Evolutionary conservation across 2,888 invertebrate species (phyloP), one percentile per base, ranked within the genome.

Genomic region (Cosmia trapezina): DNA sequence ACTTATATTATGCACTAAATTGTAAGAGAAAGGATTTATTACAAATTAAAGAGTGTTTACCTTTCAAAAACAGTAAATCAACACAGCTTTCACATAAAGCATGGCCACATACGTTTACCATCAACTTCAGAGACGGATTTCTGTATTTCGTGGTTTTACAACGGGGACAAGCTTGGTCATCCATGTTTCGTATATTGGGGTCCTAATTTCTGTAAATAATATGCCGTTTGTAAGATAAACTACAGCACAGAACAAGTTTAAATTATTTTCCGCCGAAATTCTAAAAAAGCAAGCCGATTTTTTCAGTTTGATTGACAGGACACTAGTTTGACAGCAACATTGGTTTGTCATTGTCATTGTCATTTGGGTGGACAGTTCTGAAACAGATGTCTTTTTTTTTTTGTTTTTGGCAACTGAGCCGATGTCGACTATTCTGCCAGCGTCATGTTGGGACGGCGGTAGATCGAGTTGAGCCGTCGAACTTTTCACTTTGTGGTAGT

Each of bases 101-200:
- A 96, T 99, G 99, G 47, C 99, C 99, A 94, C 99, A 99, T 71
- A 99, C 98, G 93, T 99, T 99, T 79, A 99, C 99, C 98, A 99
- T 98, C 96, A 99, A 97, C 92, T 99, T 99, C 70, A 99, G 94
- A 0, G 98, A 98, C 51, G 99, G 99, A 96, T 99, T 99, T 93
- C 99, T 97, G 92, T 99, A 99, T 96, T 99, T 99, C 63, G 98
- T 99, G 54, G 99, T 99, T 96, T 99, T 99, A 96, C 99, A 99
- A 94, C 99, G 97, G 79, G 99, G 99, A 96, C 99, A 99, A 45
- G 97, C 98, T 94, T 98, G 97, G 88, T 98, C 98, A 84, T 98
- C 98, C 98, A 98, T 98, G 75, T 76, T 79, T 63, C 28, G 6
- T 65, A 12, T 73, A 49, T 62, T 70, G 7, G 37, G 53, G 62